A percentile compares a stretch with the other conserved stretches of the same genome.
phyloP scores from a whole-genome alignment of 2,113 vertebrate genomes.

The Oceanites oceanicus region DNA sequence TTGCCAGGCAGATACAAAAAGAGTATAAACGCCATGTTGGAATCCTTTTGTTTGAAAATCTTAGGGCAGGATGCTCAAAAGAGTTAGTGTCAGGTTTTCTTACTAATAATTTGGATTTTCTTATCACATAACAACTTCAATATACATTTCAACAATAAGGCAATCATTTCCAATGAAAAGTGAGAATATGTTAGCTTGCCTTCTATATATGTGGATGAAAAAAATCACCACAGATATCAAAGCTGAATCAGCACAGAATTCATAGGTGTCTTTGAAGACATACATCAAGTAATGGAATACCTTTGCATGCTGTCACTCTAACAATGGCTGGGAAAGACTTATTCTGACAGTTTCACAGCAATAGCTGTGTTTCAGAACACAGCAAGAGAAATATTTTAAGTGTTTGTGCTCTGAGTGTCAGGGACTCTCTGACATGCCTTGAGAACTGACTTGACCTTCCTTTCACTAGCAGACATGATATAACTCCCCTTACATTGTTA shows the following conservation, averaged over 20 bases:
- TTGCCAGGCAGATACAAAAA: background rate
- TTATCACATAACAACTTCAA: background rate
- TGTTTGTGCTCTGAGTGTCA: background rate
- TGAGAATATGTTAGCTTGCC: background rate
- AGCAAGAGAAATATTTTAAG: background rate
- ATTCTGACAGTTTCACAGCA: background rate
- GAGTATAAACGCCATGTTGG: background rate
- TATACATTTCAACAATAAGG: background rate
- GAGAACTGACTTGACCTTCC: background rate
- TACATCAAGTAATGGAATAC: background rate
- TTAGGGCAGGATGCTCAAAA: background rate
- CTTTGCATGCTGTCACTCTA: background rate
- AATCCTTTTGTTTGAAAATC: background rate
- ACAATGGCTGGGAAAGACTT: background rate
- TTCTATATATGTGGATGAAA: background rate
- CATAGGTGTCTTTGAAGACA: background rate
- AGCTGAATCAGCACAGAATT: background rate
- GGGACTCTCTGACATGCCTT: background rate
- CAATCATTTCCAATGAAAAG: background rate
- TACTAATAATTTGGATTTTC: background rate
- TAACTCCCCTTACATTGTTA: background rate
- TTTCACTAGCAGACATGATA: background rate
- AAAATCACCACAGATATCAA: background rate
- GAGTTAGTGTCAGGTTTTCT: background rate
- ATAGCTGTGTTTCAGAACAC: background rate